These are phyloP conservation scores for Urosaurus nigricauda DNA, from an alignment of 2,797 vertebrate species.

Conservation along the genomic window DNA sequence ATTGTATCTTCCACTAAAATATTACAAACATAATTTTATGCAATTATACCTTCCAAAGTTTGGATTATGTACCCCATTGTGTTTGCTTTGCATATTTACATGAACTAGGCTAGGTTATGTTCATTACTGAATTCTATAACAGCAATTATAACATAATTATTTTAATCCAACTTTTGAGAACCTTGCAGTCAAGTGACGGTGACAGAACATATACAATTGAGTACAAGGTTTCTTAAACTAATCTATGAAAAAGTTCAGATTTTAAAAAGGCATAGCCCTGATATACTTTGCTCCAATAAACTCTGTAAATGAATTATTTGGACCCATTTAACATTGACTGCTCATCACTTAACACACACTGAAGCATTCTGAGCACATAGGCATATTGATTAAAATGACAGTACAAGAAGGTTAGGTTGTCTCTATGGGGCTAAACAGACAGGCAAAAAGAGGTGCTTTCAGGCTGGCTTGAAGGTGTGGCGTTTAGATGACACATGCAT, in stretches of 20 bases:
- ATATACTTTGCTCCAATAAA: constrained; percentile 39
- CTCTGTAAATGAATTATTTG: constrained; percentile 32
- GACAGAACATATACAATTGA: constrained; percentile 59
- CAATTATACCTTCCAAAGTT: constrained; percentile 42
- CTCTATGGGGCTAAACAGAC: too few species aligned
- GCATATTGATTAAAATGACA: background rate
- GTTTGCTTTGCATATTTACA: constrained; percentile 48
- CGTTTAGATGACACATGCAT: too few species aligned
- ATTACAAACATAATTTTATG: constrained; percentile 51
- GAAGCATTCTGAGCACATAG: constrained; percentile 2
- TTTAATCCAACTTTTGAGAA: constrained; percentile 69
- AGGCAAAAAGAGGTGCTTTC: too few species aligned
- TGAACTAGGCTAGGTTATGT: constrained; percentile 56
- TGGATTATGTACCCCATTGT: constrained; percentile 47
- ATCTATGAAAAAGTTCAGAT: constrained; percentile 57
- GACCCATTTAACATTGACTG: constrained; percentile 9
- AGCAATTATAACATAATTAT: constrained; percentile 61
- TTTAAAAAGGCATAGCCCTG: background rate
- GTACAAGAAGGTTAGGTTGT: background rate
- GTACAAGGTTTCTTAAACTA: constrained; percentile 36
- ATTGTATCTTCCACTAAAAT: constrained; percentile 30
- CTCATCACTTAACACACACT: constrained; percentile 7
- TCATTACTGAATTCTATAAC: constrained; percentile 69
- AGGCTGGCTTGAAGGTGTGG: too few species aligned
- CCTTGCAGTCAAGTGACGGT: constrained; percentile 53